phyloP scores from a whole-genome alignment of 1,140 invertebrate genomes.

The Heliconius hermathena region DNA sequence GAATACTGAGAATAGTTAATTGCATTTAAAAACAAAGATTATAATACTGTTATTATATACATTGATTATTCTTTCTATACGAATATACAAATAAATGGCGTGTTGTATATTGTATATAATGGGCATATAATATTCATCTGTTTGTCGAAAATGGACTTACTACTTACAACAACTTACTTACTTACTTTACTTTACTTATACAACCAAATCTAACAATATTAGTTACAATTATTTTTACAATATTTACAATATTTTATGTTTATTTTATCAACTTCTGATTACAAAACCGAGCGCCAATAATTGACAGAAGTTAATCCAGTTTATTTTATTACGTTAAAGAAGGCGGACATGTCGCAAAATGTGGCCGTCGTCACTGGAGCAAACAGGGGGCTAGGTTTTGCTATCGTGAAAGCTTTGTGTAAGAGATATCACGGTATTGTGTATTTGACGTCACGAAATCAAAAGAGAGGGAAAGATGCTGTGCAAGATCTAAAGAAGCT shows the following conservation, averaged over 20 bases:
- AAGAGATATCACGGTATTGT: constrained; percentile 84
- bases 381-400: constrained; percentile 90
- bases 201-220: not conserved
- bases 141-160: not conserved
- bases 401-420: constrained; percentile 85
- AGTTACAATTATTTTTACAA: not conserved
- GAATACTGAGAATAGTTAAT: too few relatives aligned
- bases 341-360: constrained; percentile 10
- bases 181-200: not conserved
- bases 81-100: too few relatives aligned
- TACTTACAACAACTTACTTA: too few relatives aligned
- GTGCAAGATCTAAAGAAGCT: constrained; percentile 79
- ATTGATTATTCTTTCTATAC: too few relatives aligned
- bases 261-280: constrained; percentile 8
- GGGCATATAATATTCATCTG: too few relatives aligned
- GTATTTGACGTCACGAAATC: constrained; percentile 84
- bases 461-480: constrained; percentile 80
- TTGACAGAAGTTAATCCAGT: not conserved
- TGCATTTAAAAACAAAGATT: not conserved
- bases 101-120: too few relatives aligned
- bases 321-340: not conserved
- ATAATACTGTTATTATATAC: not conserved
- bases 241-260: constrained; percentile 3
- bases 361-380: constrained; percentile 85
- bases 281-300: not conserved